Conservation (phyloP, 2,797 vertebrate species). For the Channa striata region DNA sequence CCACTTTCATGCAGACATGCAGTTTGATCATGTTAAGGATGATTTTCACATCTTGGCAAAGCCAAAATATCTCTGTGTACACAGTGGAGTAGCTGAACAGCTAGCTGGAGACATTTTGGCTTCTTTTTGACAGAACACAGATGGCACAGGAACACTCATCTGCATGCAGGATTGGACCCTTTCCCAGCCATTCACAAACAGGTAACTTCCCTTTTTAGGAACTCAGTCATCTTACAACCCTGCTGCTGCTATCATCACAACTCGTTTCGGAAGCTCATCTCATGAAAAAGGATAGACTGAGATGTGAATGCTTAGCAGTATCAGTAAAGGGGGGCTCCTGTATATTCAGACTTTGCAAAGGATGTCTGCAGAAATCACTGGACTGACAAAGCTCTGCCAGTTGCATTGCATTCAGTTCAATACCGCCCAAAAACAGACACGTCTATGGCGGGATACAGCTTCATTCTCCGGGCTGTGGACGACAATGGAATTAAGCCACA, state of each 20-base stretch:
- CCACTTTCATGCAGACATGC: not conserved
- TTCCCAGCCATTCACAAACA: constrained; percentile 35
- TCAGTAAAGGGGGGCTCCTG: not conserved
- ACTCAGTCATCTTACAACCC: constrained; percentile 2
- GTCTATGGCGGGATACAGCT: constrained; percentile 9
- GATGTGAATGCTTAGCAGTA: not conserved
- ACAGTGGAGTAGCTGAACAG: constrained; percentile 19
- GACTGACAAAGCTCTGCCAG: constrained; percentile 12
- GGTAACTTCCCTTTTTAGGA: constrained; percentile 1
- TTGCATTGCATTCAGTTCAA: constrained; percentile 10
- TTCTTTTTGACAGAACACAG: constrained; percentile 35
- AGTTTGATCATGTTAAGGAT: constrained; percentile 5
- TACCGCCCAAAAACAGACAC: too few species aligned
- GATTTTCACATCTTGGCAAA: constrained; percentile 12
- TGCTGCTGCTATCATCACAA: not conserved
- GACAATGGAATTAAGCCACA: not conserved
- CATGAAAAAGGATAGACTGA: not conserved
- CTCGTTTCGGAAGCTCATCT: constrained; percentile 1
- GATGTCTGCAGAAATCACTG: constrained; percentile 20
- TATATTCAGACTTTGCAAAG: not conserved
- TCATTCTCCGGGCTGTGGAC: not conserved
- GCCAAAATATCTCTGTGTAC: constrained; percentile 1
- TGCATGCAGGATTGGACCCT: constrained; percentile 40
- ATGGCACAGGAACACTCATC: constrained; percentile 44
- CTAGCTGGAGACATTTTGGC: constrained; percentile 33